These are phyloP conservation scores for Pluvianellus socialis DNA, from an alignment of 2,113 vertebrate genomes.

Conservation along the genomic window DNA sequence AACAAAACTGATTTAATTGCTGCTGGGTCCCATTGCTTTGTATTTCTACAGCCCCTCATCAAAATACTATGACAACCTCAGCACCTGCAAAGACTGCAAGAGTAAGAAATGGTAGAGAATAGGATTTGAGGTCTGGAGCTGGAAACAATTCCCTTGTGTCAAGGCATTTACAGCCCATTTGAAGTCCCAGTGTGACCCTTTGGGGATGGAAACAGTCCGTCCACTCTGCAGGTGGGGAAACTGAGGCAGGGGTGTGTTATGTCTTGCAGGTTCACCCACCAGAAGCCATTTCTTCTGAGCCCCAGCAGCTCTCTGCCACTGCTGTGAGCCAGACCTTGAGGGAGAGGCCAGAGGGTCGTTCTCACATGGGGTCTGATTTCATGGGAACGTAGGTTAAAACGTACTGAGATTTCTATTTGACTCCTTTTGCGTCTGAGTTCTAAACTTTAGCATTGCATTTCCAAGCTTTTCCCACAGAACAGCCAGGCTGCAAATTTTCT, in stretches of 20 bases:
- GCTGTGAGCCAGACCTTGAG: neutral
- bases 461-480: neutral
- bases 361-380: neutral
- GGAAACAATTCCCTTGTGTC: neutral
- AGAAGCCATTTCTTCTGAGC: neutral
- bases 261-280: neutral
- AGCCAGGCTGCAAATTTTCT: neutral
- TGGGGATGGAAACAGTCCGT: neutral
- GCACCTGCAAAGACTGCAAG: neutral
- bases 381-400: neutral
- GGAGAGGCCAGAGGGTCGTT: neutral
- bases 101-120: neutral
- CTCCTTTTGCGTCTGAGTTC: neutral
- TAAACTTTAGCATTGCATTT: neutral
- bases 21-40: neutral
- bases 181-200: neutral
- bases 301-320: neutral
- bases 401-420: neutral
- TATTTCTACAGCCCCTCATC: neutral
- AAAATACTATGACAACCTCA: neutral
- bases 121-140: neutral
- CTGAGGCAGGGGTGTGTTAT: neutral
- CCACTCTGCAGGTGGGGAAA: neutral
- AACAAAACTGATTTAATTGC: neutral
- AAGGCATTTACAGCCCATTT: neutral